These are phyloP conservation scores for Proisotoma minuta DNA, from an alignment of 2,888 invertebrate species.

Conservation along the genomic window DNA sequence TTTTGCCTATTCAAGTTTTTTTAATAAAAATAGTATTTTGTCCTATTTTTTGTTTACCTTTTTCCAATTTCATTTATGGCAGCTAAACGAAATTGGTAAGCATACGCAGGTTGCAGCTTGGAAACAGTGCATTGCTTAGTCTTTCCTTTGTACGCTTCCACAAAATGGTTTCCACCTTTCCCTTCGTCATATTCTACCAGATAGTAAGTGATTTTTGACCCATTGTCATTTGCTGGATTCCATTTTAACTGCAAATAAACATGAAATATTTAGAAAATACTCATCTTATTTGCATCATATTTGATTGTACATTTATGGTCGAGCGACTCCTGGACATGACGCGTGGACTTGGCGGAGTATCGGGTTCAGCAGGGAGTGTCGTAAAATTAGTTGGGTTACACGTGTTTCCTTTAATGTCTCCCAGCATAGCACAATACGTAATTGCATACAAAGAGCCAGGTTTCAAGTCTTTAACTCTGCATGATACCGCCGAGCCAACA, in stretches of 20 bases:
- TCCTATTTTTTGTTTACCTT: conserved; percentile 50
- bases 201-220: conserved; percentile 70
- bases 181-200: conserved; percentile 73
- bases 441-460: conserved; percentile 85
- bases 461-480: conserved; percentile 72
- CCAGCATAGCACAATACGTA: conserved; percentile 70
- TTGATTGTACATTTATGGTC: conserved; percentile 36
- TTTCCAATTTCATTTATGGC: conserved; percentile 75
- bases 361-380: conserved; percentile 77
- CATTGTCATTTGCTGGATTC: conserved; percentile 64
- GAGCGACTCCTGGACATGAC: conserved; percentile 38
- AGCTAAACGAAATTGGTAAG: conserved; percentile 75
- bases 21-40: too few relatives aligned
- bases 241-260: conserved; percentile 56
- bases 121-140: conserved; percentile 70
- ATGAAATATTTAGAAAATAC: conserved; percentile 17
- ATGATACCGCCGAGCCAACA: conserved; percentile 69
- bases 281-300: neutral
- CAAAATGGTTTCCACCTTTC: conserved; percentile 61
- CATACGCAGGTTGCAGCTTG: conserved; percentile 71
- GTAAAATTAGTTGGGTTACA: conserved; percentile 74
- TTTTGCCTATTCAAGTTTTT: too few relatives aligned
- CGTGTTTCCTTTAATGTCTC: conserved; percentile 68
- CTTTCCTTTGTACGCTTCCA: conserved; percentile 67
- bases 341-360: conserved; percentile 55